Conservation (phyloP, 2,113 vertebrate genomes). For the Mellivora capensis region DNA sequence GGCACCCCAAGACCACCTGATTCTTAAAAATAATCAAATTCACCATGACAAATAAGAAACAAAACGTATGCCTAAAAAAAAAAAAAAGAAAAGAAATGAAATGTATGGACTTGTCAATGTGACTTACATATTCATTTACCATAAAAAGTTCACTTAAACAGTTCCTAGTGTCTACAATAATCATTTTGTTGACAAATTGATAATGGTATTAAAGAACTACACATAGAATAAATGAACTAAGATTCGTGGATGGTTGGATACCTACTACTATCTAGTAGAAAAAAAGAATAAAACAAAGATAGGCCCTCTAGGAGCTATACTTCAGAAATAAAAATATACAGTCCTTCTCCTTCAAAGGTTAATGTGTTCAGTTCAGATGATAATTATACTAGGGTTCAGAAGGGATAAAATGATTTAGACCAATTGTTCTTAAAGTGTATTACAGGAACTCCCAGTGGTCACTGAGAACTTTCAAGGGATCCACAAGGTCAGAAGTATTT, state of each 20-base stretch:
- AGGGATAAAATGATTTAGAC: neutral
- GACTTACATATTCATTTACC: neutral
- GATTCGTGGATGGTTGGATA: neutral
- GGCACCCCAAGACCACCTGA: neutral
- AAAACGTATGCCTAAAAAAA: neutral
- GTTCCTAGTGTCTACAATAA: neutral
- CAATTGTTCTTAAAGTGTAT: neutral
- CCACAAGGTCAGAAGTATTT: conserved; percentile 21
- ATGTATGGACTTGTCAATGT: neutral
- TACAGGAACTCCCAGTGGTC: neutral
- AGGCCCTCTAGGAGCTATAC: neutral
- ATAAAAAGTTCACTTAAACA: neutral
- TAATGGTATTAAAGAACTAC: neutral
- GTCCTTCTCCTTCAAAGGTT: neutral
- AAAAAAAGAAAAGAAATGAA: neutral
- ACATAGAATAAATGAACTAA: neutral
- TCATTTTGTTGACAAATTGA: neutral
- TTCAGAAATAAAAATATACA: conserved; percentile 21
- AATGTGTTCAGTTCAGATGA: neutral
- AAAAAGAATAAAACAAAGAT: neutral
- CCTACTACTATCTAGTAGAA: neutral
- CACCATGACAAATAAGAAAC: neutral
- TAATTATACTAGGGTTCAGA: neutral
- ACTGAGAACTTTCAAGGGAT: neutral
- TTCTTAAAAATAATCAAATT: conserved; percentile 40